A percentile compares a stretch with the other conserved stretches of the same genome.
phyloP scores from a whole-genome alignment of 2,113 vertebrate species.

The Scortum barcoo region DNA sequence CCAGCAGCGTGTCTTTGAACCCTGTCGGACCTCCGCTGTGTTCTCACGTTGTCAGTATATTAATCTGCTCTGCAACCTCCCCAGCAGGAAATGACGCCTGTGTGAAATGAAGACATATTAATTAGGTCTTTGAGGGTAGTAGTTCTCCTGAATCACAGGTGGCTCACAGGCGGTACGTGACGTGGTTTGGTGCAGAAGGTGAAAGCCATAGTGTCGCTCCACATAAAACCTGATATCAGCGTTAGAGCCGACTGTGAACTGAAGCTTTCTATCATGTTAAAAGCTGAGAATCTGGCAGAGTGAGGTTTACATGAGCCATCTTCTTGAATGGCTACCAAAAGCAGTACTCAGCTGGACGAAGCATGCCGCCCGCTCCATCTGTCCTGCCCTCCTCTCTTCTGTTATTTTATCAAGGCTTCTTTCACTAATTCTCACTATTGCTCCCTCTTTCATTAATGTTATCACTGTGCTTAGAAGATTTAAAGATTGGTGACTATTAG shows the following conservation, averaged over 20 bases:
- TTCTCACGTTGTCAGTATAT: slow-evolving; percentile 52
- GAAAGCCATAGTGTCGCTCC: background rate
- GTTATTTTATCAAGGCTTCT: slow-evolving; percentile 50
- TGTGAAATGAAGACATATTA: slow-evolving; percentile 52
- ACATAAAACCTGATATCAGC: slow-evolving; percentile 15
- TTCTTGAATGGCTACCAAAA: slow-evolving; percentile 71
- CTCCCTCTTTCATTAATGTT: slow-evolving; percentile 9
- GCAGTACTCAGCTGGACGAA: slow-evolving; percentile 65
- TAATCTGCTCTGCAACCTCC: slow-evolving; percentile 39
- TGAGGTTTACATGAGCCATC: slow-evolving; percentile 63
- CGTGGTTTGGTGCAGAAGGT: slow-evolving; percentile 6
- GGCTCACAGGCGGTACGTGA: slow-evolving; percentile 8
- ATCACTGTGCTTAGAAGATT: slow-evolving; percentile 2
- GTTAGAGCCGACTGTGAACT: slow-evolving; percentile 17
- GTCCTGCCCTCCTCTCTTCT: slow-evolving; percentile 62
- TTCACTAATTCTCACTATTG: slow-evolving; percentile 25
- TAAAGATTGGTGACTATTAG: background rate
- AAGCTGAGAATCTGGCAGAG: slow-evolving; percentile 50
- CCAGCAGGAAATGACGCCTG: slow-evolving; percentile 36
- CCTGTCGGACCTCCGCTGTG: slow-evolving; percentile 3
- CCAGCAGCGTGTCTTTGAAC: slow-evolving; percentile 23
- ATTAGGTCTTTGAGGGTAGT: slow-evolving; percentile 37
- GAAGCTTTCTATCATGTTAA: slow-evolving; percentile 32
- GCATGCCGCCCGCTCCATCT: slow-evolving; percentile 70
- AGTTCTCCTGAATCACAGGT: background rate